A percentile compares a stretch with the other conserved stretches of the same genome.
These are phyloP conservation scores for Acomys russatus DNA, from an alignment of 2,797 vertebrate genomes.

Conservation along the genomic window DNA sequence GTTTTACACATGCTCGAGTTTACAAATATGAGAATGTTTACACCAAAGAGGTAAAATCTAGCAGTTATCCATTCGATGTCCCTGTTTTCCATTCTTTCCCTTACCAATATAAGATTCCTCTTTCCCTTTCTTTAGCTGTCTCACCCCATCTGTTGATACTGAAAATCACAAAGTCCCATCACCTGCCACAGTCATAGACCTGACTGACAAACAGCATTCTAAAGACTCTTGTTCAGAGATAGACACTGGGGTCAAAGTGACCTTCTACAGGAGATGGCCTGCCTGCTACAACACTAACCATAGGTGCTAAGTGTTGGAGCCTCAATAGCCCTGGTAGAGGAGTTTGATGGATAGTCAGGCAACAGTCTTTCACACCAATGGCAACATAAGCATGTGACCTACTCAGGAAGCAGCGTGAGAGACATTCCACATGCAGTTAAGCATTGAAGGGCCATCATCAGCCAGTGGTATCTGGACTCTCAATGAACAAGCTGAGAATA, in stretches of 20 bases:
- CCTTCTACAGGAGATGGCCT: not conserved
- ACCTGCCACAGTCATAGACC: not conserved
- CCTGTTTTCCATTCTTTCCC: not conserved
- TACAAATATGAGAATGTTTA: not conserved
- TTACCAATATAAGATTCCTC: not conserved
- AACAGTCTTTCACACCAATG: not conserved
- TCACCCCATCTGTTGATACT: not conserved
- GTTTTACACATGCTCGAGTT: not conserved
- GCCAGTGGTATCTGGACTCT: too few species aligned
- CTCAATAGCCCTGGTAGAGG: not conserved
- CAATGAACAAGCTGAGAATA: not conserved
- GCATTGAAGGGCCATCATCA: not conserved
- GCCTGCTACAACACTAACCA: fast-evolving
- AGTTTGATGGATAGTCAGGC: not conserved
- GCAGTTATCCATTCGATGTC: not conserved
- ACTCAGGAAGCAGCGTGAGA: not conserved
- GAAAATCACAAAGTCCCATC: not conserved
- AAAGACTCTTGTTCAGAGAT: not conserved
- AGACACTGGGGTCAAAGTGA: not conserved
- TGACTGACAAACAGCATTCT: not conserved
- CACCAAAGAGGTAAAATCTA: not conserved
- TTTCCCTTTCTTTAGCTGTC: not conserved
- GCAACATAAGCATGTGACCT: not conserved
- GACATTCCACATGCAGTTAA: not conserved
- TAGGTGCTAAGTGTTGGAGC: not conserved